phyloP scores from a whole-genome alignment of 2,113 vertebrate species.

The Propithecus coquereli region DNA sequence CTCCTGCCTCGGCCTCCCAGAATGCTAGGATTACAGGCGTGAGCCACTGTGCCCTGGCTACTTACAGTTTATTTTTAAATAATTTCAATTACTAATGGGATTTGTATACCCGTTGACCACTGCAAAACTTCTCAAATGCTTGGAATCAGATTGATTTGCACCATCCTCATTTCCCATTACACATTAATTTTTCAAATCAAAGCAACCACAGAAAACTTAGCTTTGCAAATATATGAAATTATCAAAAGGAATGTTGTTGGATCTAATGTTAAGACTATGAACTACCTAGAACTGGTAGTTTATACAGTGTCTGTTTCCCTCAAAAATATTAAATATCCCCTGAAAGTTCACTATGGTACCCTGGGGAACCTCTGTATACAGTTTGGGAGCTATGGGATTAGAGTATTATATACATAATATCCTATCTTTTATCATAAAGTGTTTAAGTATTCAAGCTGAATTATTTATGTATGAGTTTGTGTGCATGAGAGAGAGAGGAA shows the following conservation, averaged over 20 bases:
- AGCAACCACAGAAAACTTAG: not conserved
- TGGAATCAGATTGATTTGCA: not conserved
- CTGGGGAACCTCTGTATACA: not conserved
- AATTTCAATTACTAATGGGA: not conserved
- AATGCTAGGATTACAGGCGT: no score
- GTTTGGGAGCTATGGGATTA: not conserved
- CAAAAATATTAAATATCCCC: not conserved
- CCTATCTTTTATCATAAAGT: not conserved
- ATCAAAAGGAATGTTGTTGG: not conserved
- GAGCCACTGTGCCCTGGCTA: no score
- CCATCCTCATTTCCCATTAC: not conserved
- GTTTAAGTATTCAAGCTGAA: not conserved
- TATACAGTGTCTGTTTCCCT: not conserved
- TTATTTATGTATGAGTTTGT: not conserved
- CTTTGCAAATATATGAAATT: not conserved
- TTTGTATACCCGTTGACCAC: not conserved
- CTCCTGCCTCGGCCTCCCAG: no score
- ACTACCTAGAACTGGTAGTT: not conserved
- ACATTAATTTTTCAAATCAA: not conserved
- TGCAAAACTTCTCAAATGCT: not conserved
- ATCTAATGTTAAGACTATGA: not conserved
- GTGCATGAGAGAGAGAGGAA: not conserved
- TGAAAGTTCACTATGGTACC: not conserved
- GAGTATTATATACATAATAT: not conserved
- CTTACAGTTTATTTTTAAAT: not conserved